Percentiles rank a stretch among this genome's conserved stretches.
These are phyloP conservation scores for Arctocebus calabarensis DNA, from an alignment of 2,797 vertebrate genomes.

Conservation along the genomic window DNA sequence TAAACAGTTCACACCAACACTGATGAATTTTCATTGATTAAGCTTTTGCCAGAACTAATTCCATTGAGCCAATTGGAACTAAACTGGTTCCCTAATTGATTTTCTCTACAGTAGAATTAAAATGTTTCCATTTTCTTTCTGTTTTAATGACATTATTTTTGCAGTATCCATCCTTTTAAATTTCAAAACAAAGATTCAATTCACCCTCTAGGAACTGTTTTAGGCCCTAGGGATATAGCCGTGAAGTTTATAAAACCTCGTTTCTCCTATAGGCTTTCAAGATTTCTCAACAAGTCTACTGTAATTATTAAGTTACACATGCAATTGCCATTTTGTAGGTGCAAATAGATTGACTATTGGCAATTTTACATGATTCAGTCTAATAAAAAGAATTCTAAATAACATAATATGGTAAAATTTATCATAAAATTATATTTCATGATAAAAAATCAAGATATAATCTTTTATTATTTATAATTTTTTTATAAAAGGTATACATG, in stretches of 20 bases:
- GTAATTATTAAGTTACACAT: not conserved
- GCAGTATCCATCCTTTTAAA: not conserved
- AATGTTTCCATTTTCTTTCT: conserved; percentile 53
- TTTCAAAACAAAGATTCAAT: conserved; percentile 54
- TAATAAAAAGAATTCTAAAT: conserved; percentile 32
- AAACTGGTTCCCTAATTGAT: conserved; percentile 46
- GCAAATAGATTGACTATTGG: not conserved
- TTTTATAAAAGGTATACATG: not conserved
- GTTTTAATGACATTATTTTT: conserved; percentile 61
- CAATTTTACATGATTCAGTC: conserved; percentile 15
- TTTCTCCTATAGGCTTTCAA: conserved; percentile 5
- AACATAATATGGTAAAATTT: not conserved
- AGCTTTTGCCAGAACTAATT: conserved; percentile 12
- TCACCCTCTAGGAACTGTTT: conserved; percentile 12
- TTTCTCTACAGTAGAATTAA: conserved; percentile 24
- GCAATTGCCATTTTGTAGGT: conserved; percentile 6
- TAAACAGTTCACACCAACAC: not conserved
- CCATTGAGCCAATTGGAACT: not conserved
- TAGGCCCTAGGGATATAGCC: not conserved
- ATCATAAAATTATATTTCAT: too few species aligned
- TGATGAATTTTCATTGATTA: conserved; percentile 3
- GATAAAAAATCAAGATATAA: not conserved
- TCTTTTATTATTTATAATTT: conserved; percentile 5
- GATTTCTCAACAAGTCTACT: not conserved
- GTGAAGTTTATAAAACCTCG: conserved; percentile 20